Evolutionary conservation across 2,888 invertebrate genomes (phyloP), one percentile per base, ranked within the genome.

Genomic region (Limenitis camilla): DNA sequence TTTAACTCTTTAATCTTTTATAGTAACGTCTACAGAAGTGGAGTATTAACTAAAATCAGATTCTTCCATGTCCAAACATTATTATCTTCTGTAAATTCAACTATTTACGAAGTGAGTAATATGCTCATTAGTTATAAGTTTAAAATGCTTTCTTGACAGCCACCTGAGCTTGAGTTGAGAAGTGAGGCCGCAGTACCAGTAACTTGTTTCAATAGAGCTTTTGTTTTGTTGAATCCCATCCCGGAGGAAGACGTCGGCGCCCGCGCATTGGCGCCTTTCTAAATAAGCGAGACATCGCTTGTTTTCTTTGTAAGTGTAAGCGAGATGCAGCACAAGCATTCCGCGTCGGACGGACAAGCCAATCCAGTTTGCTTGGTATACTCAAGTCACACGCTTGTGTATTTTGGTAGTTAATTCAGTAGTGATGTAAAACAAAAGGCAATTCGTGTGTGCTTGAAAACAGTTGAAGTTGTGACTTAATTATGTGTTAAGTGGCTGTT

Each of bases 261-360:
- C 74, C 76, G 83, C 82, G 65, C 76, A 76, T 76, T 83, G 85
- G 86, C 85, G 85, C 85, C 83, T 85, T 85, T 85, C 76, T 67
- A 73, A 61, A 66, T 48, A 68, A 81, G 62, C 55, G 79, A 72
- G 76, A 78, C 58, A 52, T 65, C 62, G 33, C 35, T 50, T 64
- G 55, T 51, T 58, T 40, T 52, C n/a, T 28, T 46, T 10, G 9
- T 45, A 53, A 42, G 79, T 53, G 52, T 52, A 67, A 85, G 59
- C 64, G 78, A 74, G 86, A 76, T 61, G 66, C 68, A 74, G 65
- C 70, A 74, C 76, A 72, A 80, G 79, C 78, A 82, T 81, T 76
- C 78, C 80, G 78, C 80, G 74, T 77, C 77, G 73, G 71, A 73
- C 72, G 72, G 56, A 59, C 63, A 58, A 58, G 72, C 72, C 72